A percentile compares a stretch with the other conserved stretches of the same genome.
Evolutionary conservation across 1,140 invertebrate genomes (phyloP).

Genomic region (Eriosoma lanigerum): DNA sequence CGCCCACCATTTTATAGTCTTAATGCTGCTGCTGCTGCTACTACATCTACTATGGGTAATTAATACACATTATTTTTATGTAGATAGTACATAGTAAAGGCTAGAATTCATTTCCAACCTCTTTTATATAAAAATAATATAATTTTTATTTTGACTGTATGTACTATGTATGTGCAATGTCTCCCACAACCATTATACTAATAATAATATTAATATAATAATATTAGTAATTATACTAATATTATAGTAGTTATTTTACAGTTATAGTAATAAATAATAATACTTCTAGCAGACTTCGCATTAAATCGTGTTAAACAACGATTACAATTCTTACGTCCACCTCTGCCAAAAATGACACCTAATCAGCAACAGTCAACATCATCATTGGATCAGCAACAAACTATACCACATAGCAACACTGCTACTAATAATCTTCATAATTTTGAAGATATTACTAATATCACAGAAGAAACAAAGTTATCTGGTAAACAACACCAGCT

Average conservation of each 20-base stretch:
- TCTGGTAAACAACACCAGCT: background rate
- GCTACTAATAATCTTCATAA: background rate
- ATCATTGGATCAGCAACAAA: background rate
- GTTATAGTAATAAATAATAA: too few species aligned
- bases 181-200: too few species aligned
- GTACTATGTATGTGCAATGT: too few species aligned
- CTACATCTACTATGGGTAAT: conserved; percentile 21
- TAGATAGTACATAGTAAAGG: too few species aligned
- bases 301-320: conserved; percentile 31
- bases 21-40: conserved; percentile 11
- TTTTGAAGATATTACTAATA: background rate
- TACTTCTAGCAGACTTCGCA: background rate
- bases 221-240: too few species aligned
- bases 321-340: conserved; percentile 23
- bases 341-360: background rate
- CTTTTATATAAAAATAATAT: too few species aligned
- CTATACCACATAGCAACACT: background rate
- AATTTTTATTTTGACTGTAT: too few species aligned
- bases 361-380: background rate
- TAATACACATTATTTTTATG: background rate
- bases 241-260: too few species aligned
- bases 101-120: too few species aligned
- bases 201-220: too few species aligned
- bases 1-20: conserved; percentile 20
- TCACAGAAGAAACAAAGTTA: background rate